Evolutionary conservation across 2,888 invertebrate genomes (phyloP).

Genomic region (Minunthozetes semirufus): DNA sequence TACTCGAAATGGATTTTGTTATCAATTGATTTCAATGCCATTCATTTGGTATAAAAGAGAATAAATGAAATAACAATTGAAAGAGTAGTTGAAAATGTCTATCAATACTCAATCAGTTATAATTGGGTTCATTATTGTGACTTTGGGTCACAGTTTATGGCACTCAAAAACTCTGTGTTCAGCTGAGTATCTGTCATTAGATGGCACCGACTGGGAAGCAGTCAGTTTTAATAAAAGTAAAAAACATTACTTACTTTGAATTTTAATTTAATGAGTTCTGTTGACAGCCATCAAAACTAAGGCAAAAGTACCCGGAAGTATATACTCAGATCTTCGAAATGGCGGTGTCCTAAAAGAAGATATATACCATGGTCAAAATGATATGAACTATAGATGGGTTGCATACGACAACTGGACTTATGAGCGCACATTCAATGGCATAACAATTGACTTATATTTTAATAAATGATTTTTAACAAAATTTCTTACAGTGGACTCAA

Average conservation of each 20-base stretch:
- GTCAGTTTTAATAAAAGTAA: slow-evolving; percentile 1
- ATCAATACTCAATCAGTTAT: no score
- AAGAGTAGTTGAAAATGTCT: no score
- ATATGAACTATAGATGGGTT: slow-evolving; percentile 73
- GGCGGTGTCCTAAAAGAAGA: slow-evolving; percentile 54
- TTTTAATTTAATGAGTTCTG: no score
- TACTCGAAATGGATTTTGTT: no score
- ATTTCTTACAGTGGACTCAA: slow-evolving; percentile 25
- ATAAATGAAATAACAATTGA: no score
- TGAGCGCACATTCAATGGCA: slow-evolving; percentile 61
- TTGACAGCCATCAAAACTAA: neutral
- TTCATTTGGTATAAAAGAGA: no score
- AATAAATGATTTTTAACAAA: neutral
- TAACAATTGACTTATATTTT: neutral
- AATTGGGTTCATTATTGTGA: neutral
- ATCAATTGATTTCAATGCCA: no score
- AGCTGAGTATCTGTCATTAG: neutral
- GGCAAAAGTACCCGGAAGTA: slow-evolving; percentile 67
- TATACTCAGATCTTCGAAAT: slow-evolving; percentile 65
- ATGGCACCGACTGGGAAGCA: slow-evolving; percentile 8
- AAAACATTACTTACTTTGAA: no score
- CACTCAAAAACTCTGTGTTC: neutral
- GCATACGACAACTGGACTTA: slow-evolving; percentile 73
- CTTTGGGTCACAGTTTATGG: no score
- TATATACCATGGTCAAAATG: slow-evolving; percentile 62